Evolutionary conservation across 2,113 vertebrate species (phyloP).

Genomic region (Brachirus orientalis): DNA sequence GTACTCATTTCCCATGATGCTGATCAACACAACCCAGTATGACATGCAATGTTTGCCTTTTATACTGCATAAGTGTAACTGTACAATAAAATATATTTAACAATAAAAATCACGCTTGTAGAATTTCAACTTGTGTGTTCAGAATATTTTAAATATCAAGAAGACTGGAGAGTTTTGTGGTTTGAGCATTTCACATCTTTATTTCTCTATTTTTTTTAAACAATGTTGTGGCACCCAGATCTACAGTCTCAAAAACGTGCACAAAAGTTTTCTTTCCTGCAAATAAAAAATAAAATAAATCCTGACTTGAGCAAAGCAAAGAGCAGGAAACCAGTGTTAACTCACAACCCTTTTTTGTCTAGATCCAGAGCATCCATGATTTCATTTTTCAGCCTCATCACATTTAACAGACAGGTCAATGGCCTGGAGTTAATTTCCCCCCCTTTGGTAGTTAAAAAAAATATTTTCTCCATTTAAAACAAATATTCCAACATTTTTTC

Average conservation of each 20-base stretch:
- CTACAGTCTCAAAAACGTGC: constrained; percentile 86
- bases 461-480: constrained; percentile 85
- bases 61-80: constrained; percentile 74
- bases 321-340: constrained; percentile 84
- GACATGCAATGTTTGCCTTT: constrained; percentile 67
- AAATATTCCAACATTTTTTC: constrained; percentile 80
- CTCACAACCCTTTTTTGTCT: constrained; percentile 74
- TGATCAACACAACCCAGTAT: constrained; percentile 41
- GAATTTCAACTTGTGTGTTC: constrained; percentile 24
- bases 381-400: constrained; percentile 68
- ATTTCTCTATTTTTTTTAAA: constrained; percentile 81
- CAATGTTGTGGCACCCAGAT: constrained; percentile 85
- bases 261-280: constrained; percentile 81
- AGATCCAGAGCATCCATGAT: constrained; percentile 68
- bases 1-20: constrained; percentile 51
- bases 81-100: constrained; percentile 81
- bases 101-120: constrained; percentile 61
- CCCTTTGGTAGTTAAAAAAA: constrained; percentile 82
- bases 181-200: constrained; percentile 85
- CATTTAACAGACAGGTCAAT: constrained; percentile 67
- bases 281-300: constrained; percentile 81
- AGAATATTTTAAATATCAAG: background rate
- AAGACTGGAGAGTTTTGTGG: constrained; percentile 51
- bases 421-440: constrained; percentile 69
- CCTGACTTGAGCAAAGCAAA: constrained; percentile 82